Evolutionary conservation across 1,140 invertebrate genomes (phyloP).

Genomic region (Caerostris extrusa): DNA sequence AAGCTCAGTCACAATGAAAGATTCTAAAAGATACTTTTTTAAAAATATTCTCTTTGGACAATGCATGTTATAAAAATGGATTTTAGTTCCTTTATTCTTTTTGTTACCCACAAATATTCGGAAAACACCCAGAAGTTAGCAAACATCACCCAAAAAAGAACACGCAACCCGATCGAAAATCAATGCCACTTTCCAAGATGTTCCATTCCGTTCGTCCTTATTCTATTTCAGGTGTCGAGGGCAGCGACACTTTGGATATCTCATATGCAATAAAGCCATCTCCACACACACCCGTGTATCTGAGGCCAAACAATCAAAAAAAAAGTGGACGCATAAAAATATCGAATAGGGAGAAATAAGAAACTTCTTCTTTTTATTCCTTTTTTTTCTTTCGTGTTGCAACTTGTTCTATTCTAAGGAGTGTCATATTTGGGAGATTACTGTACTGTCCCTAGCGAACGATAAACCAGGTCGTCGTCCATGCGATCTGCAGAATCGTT

Average conservation of each 20-base stretch:
- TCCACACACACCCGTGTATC: background rate
- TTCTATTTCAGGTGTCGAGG: constrained; percentile 13
- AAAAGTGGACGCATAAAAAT: constrained; percentile 51
- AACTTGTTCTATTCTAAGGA: constrained; percentile 54
- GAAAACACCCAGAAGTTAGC: background rate
- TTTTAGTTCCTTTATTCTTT: too few species aligned
- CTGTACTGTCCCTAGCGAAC: constrained; percentile 28
- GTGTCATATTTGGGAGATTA: constrained; percentile 73
- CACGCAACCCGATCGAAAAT: background rate
- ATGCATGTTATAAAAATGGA: too few species aligned
- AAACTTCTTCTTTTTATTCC: constrained; percentile 43
- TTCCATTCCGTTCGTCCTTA: background rate
- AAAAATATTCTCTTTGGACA: too few species aligned
- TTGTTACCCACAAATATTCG: background rate
- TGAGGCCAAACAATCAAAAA: constrained; percentile 56
- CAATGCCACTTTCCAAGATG: constrained; percentile 30
- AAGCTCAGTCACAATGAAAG: too few species aligned
- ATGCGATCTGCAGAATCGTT: constrained; percentile 55
- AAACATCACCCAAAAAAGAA: background rate
- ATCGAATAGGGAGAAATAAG: constrained; percentile 54
- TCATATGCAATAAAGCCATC: constrained; percentile 71
- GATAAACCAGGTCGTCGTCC: constrained; percentile 52
- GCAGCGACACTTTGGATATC: constrained; percentile 24
- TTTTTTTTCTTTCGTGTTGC: background rate
- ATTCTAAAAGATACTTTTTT: too few species aligned